Conservation (phyloP, 2,888 invertebrate genomes). For the Lobophora halterata region DNA sequence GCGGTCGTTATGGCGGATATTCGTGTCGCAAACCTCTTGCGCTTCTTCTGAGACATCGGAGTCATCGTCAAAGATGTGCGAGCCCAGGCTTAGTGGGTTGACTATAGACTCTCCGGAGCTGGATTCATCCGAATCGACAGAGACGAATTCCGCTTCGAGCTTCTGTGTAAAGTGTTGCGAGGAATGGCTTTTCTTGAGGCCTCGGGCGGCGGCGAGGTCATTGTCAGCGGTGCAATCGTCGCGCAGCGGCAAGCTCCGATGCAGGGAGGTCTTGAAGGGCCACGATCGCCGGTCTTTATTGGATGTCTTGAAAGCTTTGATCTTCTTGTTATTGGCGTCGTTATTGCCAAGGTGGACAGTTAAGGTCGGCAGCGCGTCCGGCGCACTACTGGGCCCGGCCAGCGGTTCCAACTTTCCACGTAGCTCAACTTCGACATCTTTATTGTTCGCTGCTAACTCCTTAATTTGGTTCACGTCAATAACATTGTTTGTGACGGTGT, state of each 20-base stretch:
- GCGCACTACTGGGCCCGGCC: slow-evolving; percentile 41
- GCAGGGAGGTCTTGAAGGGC: slow-evolving; percentile 39
- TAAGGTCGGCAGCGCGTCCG: slow-evolving; percentile 27
- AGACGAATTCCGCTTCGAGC: slow-evolving; percentile 1
- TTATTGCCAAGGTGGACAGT: slow-evolving; percentile 25
- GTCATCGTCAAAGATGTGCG: slow-evolving; percentile 38
- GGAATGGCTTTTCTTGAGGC: slow-evolving; percentile 53
- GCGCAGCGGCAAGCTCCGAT: slow-evolving; percentile 54
- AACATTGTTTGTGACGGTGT: too few relatives aligned
- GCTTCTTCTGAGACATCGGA: slow-evolving; percentile 31
- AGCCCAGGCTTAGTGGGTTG: slow-evolving; percentile 43
- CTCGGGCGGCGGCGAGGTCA: slow-evolving; percentile 43
- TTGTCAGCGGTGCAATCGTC: slow-evolving; percentile 35
- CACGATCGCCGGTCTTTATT: slow-evolving; percentile 22
- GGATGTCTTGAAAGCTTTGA: slow-evolving; percentile 26
- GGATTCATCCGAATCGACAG: slow-evolving; percentile 31
- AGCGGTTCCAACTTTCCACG: slow-evolving; percentile 10
- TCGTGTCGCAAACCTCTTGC: slow-evolving; percentile 55
- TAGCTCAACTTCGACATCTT: slow-evolving; percentile 5
- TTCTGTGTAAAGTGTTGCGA: slow-evolving; percentile 47
- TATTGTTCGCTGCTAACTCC: not conserved
- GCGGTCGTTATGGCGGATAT: slow-evolving; percentile 68
- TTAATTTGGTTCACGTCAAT: too few relatives aligned
- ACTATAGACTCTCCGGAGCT: slow-evolving; percentile 33
- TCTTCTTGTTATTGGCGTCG: slow-evolving; percentile 34